These are phyloP conservation scores for Neodiprion virginianus DNA, from an alignment of 1,140 invertebrate genomes.

Conservation along the genomic window DNA sequence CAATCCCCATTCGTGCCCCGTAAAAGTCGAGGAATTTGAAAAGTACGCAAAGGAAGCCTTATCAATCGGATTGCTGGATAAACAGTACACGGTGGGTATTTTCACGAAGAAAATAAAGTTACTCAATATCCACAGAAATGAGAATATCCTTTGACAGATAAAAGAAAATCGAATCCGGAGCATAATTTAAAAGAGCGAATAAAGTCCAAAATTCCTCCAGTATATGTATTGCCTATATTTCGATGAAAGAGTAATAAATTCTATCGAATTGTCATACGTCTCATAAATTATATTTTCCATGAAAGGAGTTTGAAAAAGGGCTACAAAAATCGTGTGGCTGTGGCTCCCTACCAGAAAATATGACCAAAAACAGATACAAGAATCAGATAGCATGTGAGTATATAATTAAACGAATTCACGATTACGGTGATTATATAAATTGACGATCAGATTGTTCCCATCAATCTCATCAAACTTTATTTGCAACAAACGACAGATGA, in stretches of 20 bases:
- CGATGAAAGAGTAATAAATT: not conserved
- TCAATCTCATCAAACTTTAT: too few species aligned
- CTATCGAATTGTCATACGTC: not conserved
- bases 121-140: too few species aligned
- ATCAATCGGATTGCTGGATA: conserved; percentile 31
- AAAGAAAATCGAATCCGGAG: too few species aligned
- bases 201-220: too few species aligned
- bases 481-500: conserved; percentile 61
- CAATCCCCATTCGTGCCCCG: not conserved
- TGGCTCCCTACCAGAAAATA: conserved; percentile 64
- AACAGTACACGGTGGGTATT: conserved; percentile 38
- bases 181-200: too few species aligned
- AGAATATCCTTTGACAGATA: too few species aligned
- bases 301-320: conserved; percentile 59
- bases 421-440: too few species aligned
- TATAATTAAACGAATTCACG: not conserved
- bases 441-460: too few species aligned
- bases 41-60: conserved; percentile 40
- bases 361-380: conserved; percentile 60
- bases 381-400: conserved; percentile 44
- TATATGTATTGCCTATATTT: not conserved
- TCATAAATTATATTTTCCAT: conserved; percentile 13
- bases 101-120: too few species aligned
- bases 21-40: conserved; percentile 40
- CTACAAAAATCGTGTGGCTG: conserved; percentile 61